A percentile compares a stretch with the other conserved stretches of the same genome.
Evolutionary conservation across 2,888 invertebrate species (phyloP).

Genomic region (Scotopteryx bipunctaria): DNA sequence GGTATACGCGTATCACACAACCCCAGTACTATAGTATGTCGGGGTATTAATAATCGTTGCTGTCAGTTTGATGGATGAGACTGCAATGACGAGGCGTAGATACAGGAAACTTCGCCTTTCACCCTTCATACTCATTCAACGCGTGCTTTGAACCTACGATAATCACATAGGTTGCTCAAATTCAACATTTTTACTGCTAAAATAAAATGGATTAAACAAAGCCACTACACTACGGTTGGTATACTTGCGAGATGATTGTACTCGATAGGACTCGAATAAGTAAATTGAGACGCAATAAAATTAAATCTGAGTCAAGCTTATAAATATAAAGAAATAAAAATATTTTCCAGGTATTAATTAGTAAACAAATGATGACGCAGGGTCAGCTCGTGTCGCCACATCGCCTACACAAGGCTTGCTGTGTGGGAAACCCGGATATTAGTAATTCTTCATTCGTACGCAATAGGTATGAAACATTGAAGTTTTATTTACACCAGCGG

Average conservation of each 20-base stretch:
- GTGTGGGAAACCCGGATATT: conserved; percentile 56
- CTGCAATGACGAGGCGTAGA: conserved; percentile 64
- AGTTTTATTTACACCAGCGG: conserved; percentile 23
- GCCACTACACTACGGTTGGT: not conserved
- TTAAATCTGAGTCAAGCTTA: not conserved
- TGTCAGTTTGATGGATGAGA: conserved; percentile 74
- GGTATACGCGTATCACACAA: conserved; percentile 51
- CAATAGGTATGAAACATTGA: conserved; percentile 26
- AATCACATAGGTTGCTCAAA: conserved; percentile 22
- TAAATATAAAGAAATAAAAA: not conserved
- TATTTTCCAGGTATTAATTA: conserved; percentile 10
- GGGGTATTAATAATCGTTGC: conserved; percentile 67
- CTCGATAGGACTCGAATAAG: conserved; percentile 9
- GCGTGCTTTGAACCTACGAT: conserved; percentile 20
- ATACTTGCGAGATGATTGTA: not conserved
- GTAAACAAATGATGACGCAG: conserved; percentile 27
- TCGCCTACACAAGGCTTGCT: conserved; percentile 45
- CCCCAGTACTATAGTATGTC: conserved; percentile 43
- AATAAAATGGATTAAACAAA: not conserved
- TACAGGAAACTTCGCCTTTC: conserved; percentile 49
- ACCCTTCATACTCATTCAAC: conserved; percentile 37
- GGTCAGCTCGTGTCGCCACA: conserved; percentile 22
- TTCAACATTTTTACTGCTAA: conserved; percentile 1
- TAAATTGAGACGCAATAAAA: not conserved
- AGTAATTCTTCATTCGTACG: conserved; percentile 37